phyloP scores from a whole-genome alignment of 2,888 invertebrate genomes.

The Ornithoptera priamus region DNA sequence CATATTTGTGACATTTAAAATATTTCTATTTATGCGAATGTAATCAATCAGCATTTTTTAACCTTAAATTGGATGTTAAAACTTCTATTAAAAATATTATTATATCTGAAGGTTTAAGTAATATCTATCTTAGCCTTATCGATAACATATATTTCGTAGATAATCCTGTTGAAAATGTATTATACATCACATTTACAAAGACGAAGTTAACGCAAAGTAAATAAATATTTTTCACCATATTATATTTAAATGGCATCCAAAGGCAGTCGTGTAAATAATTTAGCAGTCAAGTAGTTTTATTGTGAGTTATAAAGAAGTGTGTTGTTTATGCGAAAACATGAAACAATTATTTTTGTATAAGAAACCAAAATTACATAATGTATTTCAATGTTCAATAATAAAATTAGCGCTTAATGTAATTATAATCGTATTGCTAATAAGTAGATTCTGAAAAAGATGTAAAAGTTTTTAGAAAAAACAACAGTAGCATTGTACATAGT shows the following conservation, averaged over 20 bases:
- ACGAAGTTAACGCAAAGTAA: neutral
- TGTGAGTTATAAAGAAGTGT: slow-evolving; percentile 33
- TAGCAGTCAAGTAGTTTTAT: slow-evolving; percentile 37
- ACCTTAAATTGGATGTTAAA: neutral
- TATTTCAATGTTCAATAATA: slow-evolving; percentile 28
- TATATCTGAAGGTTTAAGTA: neutral
- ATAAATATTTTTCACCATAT: slow-evolving; percentile 4
- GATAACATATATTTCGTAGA: neutral
- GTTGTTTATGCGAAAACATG: slow-evolving; percentile 37
- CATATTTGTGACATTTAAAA: neutral
- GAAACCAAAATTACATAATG: slow-evolving; percentile 52
- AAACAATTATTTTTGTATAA: slow-evolving; percentile 60
- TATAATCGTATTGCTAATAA: slow-evolving; percentile 13
- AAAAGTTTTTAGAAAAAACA: slow-evolving; percentile 16
- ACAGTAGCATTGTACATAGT: slow-evolving; percentile 43
- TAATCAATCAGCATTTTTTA: neutral
- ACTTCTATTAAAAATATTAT: neutral
- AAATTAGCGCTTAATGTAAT: slow-evolving; percentile 28
- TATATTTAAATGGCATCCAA: slow-evolving; percentile 40
- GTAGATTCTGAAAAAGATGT: slow-evolving; percentile 22
- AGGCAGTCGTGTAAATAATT: slow-evolving; percentile 61
- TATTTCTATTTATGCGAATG: neutral
- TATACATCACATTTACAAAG: neutral
- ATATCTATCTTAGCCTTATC: neutral
- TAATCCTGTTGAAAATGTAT: neutral